These are phyloP conservation scores for Nycticorax nycticorax DNA, from an alignment of 2,113 vertebrate genomes.

Conservation along the genomic window DNA sequence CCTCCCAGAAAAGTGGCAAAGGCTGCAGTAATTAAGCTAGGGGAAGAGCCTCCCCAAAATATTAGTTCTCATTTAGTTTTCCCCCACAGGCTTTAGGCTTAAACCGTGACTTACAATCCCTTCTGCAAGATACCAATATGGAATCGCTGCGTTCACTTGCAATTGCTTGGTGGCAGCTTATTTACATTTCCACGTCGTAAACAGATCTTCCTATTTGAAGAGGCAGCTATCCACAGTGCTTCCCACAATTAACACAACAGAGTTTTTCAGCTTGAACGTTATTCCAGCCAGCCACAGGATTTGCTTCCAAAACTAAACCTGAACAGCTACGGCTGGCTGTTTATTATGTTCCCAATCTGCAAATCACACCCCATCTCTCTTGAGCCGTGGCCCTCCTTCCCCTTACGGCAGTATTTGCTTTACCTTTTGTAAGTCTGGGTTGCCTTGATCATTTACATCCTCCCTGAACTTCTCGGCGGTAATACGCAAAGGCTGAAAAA, in stretches of 20 bases:
- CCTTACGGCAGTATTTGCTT: not conserved
- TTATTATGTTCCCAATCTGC: not conserved
- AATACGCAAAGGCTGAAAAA: not conserved
- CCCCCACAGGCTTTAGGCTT: not conserved
- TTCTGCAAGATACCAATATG: not conserved
- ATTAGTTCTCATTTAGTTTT: not conserved
- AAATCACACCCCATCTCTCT: not conserved
- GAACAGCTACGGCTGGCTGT: not conserved
- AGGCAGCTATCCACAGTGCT: not conserved
- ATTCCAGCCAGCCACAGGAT: not conserved
- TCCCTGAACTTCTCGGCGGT: not conserved
- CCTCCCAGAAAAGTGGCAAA: not conserved
- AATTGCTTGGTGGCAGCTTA: not conserved
- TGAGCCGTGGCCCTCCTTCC: not conserved
- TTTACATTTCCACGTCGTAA: not conserved
- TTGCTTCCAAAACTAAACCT: conserved; percentile 5
- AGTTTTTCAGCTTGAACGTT: not conserved
- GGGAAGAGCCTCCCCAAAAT: not conserved
- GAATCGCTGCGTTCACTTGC: not conserved
- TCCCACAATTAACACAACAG: not conserved
- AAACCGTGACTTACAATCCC: not conserved
- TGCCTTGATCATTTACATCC: not conserved
- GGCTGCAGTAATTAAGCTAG: not conserved
- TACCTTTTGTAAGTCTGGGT: not conserved
- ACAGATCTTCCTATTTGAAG: not conserved